Evolutionary conservation across 2,888 invertebrate species (phyloP).

Genomic region (Trichogramma evanescens): DNA sequence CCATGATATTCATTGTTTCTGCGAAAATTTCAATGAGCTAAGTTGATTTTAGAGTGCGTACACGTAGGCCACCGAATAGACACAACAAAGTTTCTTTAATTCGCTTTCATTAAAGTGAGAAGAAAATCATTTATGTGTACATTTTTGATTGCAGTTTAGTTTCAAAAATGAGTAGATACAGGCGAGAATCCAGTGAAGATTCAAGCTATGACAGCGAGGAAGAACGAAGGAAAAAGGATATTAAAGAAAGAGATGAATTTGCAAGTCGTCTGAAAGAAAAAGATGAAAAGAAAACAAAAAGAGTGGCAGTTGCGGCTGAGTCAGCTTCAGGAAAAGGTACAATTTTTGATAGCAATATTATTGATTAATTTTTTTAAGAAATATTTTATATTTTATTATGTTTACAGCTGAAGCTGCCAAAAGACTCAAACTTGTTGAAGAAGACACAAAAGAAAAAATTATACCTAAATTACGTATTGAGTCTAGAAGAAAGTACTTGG

Average conservation of each 20-base stretch:
- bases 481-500: constrained; percentile 88
- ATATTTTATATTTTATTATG: neutral
- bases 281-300: constrained; percentile 82
- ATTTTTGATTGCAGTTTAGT: no score
- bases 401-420: constrained; percentile 71
- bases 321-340: constrained; percentile 35
- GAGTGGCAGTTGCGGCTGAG: constrained; percentile 52
- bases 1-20: no score
- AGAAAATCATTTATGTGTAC: no score
- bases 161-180: constrained; percentile 41
- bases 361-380: neutral
- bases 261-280: constrained; percentile 77
- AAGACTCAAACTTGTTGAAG: constrained; percentile 73
- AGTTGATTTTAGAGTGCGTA: no score
- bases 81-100: no score
- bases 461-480: constrained; percentile 83
- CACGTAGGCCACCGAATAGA: no score
- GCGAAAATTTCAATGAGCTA: no score
- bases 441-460: constrained; percentile 76
- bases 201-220: constrained; percentile 64
- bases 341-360: neutral
- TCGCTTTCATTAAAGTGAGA: no score
- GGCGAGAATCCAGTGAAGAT: constrained; percentile 52
- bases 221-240: constrained; percentile 71
- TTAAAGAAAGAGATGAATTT: constrained; percentile 91